A percentile compares a stretch with the other conserved stretches of the same genome.
These are phyloP conservation scores for Pitta sordida DNA, from an alignment of 2,113 vertebrate genomes.

Conservation along the genomic window DNA sequence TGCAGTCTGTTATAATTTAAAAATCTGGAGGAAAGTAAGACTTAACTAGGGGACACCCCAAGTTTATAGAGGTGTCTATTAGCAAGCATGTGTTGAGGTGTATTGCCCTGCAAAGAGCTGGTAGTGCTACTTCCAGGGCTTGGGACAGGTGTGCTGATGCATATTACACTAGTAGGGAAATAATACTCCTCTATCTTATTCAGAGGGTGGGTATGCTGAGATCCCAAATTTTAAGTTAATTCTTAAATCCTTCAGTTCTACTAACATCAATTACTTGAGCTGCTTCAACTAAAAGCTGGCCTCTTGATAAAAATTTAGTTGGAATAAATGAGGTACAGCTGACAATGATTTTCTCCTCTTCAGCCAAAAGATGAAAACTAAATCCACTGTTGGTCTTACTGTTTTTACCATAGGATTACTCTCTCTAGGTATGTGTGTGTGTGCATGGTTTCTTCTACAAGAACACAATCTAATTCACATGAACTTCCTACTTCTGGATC, in stretches of 20 bases:
- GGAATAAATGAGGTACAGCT: slow-evolving; percentile 8
- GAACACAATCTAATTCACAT: background rate
- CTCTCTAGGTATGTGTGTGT: background rate
- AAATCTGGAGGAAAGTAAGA: background rate
- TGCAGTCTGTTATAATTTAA: background rate
- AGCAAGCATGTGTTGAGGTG: background rate
- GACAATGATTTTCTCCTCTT: background rate
- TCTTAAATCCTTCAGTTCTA: background rate
- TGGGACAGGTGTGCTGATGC: background rate
- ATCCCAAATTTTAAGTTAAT: background rate
- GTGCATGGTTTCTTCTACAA: background rate
- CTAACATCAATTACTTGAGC: background rate
- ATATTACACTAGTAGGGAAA: background rate
- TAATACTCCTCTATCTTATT: background rate
- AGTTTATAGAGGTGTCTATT: rapidly evolving
- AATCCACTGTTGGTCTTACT: slow-evolving; percentile 17
- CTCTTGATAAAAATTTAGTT: background rate
- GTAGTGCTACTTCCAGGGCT: background rate
- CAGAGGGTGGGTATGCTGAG: background rate
- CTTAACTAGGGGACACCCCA: background rate
- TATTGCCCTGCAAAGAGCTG: background rate
- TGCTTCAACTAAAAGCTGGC: background rate
- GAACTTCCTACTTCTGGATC: background rate
- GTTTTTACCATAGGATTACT: background rate
- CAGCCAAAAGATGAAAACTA: background rate